Evolutionary conservation across 1,140 invertebrate genomes (phyloP), one percentile per base, ranked within the genome.

Genomic region (Bombus sibiricus): DNA sequence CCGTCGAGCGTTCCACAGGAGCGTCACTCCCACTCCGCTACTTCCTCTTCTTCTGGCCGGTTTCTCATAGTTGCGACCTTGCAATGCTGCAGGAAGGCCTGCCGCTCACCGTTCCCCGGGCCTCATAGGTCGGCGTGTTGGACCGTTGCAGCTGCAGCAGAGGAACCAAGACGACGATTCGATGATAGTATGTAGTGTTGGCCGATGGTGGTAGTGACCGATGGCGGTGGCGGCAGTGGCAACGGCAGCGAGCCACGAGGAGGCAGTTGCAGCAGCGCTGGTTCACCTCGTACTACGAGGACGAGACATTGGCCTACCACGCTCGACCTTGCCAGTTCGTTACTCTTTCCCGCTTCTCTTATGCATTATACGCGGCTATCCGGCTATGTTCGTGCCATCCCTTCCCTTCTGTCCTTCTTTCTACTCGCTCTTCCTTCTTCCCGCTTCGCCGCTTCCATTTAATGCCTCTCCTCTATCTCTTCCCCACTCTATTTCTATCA

Each of bases 261-360:
- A 85, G 80, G 75, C 87, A 86, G 89, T 87, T 76, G 83, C 89
- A 85, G 82, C 85, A 84, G 79, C 66, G 89, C 89, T 90, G 89
- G 86, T 90, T 91, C 84, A 89, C 89, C 89, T 88, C 90, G 84
- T 91, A 92, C 86, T 90, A 91, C 87, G 89, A 93, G 92, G 88
- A 94, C 93, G 93, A 94, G 94, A 95, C 94, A 94, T 95, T 95
- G 94, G 94, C 94, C 93, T 95, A 95, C 94, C 94, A 94, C 92
- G 90, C 92, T 94, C 94, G 94, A 94, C 94, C 94, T 95, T 95
- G 94, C 94, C 93, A 94, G 94, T 95, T 95, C 94, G 94, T 95
- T 95, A 94, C 94, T 94, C 94, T 94, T 94, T 94, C 93, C 91
- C 92, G 85, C 81, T 89, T 90, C 88, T 92, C 91, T 92, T 91